Evolutionary conservation across 2,888 invertebrate species (phyloP), one percentile per base, ranked within the genome.

Genomic region (Eueremaeus valkanovi): DNA sequence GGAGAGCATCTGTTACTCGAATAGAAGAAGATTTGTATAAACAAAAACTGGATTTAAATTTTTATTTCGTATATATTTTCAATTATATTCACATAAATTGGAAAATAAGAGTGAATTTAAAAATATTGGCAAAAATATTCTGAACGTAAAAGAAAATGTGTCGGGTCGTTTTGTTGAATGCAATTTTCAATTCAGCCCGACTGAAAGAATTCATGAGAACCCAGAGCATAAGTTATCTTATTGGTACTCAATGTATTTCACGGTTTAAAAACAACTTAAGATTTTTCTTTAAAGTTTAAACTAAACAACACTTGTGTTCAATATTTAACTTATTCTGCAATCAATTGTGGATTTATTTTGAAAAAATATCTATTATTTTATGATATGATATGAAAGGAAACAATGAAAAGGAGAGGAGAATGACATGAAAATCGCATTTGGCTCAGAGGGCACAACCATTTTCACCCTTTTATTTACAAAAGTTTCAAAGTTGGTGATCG

Each of bases 401-500:
- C 45, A 45, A 11, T 45, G 45, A 45, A 11, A 16, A 45, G 6
- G 45, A 3, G 45, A 3, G 9, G 11, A 16, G 18, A 45, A 11
- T 45, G 16, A 45, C 11, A 3, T 18, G 3, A 3, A 61, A 31
- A 61, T 31, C 13, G 31, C 31, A 61, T 61, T 61, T 61, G 61
- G 31, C 31, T 11, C 31, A 11, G 31, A 63, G n/a, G n/a, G 33
- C 3, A 18, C 6, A 29, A 63, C 33, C 31, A 11, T 68, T 68
- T 68, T 42, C 42, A 68, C 68, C 68, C 68, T 68, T 66, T 68
- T 68, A 68, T 68, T 68, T 33, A 68, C 68, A 68, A 18, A 68
- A n/a, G 9, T 16, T 68, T 68, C 40, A 21, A 68, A 13, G 63
- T 33, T 16, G 6, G 33, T 18, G 63, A 68, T n/a, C 68, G 42